Base-by-base conservation (phyloP, 2,797 vertebrate species). In the Sebastiscus albofasciatus region DNA sequence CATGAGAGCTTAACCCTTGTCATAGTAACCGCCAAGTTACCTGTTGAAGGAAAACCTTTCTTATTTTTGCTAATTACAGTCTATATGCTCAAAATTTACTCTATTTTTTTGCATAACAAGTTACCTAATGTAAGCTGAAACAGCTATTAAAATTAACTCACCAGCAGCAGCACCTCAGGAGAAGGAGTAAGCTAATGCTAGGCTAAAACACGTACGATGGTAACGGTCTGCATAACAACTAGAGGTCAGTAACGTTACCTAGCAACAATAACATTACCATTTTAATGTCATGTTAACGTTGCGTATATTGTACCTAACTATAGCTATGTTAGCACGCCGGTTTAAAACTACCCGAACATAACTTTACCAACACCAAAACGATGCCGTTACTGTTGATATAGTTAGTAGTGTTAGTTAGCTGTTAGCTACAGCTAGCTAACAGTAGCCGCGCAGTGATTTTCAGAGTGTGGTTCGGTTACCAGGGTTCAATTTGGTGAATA, bases 31-130 rank as follows among this genome's bases (percentile, higher is more conserved):
- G 31, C 0, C 2, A n/a, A 36, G 18, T 39, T 39, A 2, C 24
- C n/a, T 1, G 26, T 6, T 16, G 4, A 13, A 8, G 3, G 4
- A 24, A 29, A 55, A n/a, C 5, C 7, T 61, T 27, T 0, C 0
- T 1, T n/a, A 0, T 34, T 34, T 58, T 20, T 20, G 10, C 39
- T 16, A 31, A 34, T 31, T 3, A 26, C 20, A 29, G 9, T 58
- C 22, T 13, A 11, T 42, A 1, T 14, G 10, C 11, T 42, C 1
- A 39, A 27, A 42, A 11, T 4, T 9, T 8, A 20, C 5, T 4
- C 5, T 1, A 29, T 29, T 42, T 31, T 42, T 42, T 42, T 42
- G 0, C 39, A 42, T 16, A 42, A 42, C 39, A 42, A 42, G 6
- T 42, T 16, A 54, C n/a, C 31, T 34, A 12, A 2, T 13, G 3